Conservation (phyloP, 1,140 invertebrate genomes). For the Lycorma delicatula region DNA sequence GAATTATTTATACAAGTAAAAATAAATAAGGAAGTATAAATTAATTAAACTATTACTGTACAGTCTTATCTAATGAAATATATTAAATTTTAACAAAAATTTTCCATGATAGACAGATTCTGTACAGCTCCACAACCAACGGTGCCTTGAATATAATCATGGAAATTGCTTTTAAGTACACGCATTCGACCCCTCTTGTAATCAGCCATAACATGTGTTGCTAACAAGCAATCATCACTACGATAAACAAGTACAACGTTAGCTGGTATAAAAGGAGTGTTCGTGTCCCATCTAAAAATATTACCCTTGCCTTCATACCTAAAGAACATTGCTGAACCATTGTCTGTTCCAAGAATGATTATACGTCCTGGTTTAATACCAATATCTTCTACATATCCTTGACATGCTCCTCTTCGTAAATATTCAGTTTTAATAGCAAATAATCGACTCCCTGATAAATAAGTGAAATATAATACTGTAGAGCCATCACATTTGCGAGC, state of each 20-base stretch:
- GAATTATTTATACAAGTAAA: no score
- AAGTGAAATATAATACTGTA: constrained; percentile 48
- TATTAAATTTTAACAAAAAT: no score
- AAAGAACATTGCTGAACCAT: constrained; percentile 47
- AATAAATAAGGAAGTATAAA: no score
- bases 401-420: constrained; percentile 41
- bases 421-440: constrained; percentile 45
- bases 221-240: constrained; percentile 46
- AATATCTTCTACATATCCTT: constrained; percentile 44
- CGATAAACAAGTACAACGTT: constrained; percentile 48
- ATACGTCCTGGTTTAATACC: constrained; percentile 46
- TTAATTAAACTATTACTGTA: no score
- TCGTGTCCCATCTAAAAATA: constrained; percentile 51
- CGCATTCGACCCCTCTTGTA: constrained; percentile 45
- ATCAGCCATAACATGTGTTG: constrained; percentile 44
- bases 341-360: constrained; percentile 51
- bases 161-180: constrained; percentile 52
- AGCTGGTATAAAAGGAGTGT: constrained; percentile 43
- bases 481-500: constrained; percentile 39
- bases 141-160: constrained; percentile 49
- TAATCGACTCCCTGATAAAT: constrained; percentile 44
- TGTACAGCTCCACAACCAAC: constrained; percentile 50
- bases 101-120: constrained; percentile 24
- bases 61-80: no score
- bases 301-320: constrained; percentile 44